A percentile compares a stretch with the other conserved stretches of the same genome.
Evolutionary conservation across 2,888 invertebrate species (phyloP).

Genomic region (Anoplius nigerrimus): DNA sequence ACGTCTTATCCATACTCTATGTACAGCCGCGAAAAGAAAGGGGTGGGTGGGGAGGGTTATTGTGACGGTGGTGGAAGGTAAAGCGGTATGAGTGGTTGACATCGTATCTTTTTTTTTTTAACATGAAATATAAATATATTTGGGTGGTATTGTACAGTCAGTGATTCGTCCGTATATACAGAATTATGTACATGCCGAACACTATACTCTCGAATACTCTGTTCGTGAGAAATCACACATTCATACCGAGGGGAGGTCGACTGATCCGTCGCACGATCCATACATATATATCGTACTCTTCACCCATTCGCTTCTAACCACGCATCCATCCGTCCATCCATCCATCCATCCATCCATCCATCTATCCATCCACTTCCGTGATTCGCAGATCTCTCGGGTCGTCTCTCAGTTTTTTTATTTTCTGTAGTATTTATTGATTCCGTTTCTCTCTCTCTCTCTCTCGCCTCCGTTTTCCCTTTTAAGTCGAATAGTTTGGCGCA

Average conservation of each 20-base stretch:
- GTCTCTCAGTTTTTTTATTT: not conserved
- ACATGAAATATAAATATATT: slow-evolving; percentile 72
- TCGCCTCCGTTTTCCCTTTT: too few species aligned
- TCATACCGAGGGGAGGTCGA: slow-evolving; percentile 3
- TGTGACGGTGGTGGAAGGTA: too few species aligned
- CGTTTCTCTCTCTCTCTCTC: not conserved
- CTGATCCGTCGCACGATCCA: slow-evolving; percentile 14
- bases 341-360: slow-evolving; percentile 2
- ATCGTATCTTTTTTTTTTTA: slow-evolving; percentile 60
- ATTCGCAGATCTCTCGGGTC: not conserved
- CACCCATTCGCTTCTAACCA: slow-evolving; percentile 27
- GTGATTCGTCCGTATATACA: slow-evolving; percentile 67
- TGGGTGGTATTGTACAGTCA: slow-evolving; percentile 71
- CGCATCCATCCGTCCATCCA: slow-evolving; percentile 33
- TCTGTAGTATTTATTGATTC: not conserved
- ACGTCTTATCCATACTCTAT: not conserved
- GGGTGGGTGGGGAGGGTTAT: not conserved
- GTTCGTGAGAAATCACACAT: slow-evolving; percentile 21
- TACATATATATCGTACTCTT: slow-evolving; percentile 8
- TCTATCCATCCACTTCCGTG: not conserved
- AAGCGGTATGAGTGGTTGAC: not conserved
- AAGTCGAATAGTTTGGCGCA: slow-evolving; percentile 1
- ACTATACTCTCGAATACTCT: slow-evolving; percentile 49
- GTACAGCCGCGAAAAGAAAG: not conserved
- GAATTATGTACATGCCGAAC: slow-evolving; percentile 58